Evolutionary conservation across 2,113 vertebrate species (phyloP), one percentile per base, ranked within the genome.

Genomic region (Lagopus leucura): DNA sequence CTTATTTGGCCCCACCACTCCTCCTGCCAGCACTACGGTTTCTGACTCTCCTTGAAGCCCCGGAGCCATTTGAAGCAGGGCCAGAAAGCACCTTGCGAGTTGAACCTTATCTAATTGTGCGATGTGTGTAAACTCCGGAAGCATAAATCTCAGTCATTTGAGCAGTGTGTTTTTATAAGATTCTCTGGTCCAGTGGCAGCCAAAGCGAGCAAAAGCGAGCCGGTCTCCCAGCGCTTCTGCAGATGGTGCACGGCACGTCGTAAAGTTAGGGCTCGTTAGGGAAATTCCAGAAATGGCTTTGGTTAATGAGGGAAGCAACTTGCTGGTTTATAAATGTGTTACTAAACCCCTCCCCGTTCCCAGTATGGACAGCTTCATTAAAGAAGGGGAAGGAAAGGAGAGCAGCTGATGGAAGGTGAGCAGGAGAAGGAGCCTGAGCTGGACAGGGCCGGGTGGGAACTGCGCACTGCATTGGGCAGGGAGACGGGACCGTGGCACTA

Each of bases 11-110:
- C 93, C 15, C 1, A 5, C 48, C 19, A 42, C 85, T 94, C 90
- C 96, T 89, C 72, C 93, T 89, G 75, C 88, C 79, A 70, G 66
- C 93, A 77, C 95, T 75, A 36, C 2, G 75, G 42, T 92, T 96
- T 96, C 80, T 45, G 82, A 69, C 94, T 97, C 97, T 92, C 89
- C 94, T 92, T 13, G 42, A 96, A 97, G 91, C 77, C 92, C 86
- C 45, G 60, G 63, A 96, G 91, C 88, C 16, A 25, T 95, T 87
- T 94, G 93, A 95, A 92, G 77, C 69, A 2, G 47, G 92, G 94
- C 96, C 95, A 95, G 92, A 96, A 95, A 94, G 96, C 96, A 97
- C 97, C 97, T 98, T 98, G 96, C 94, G 97, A 95, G 91, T 83
- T 73, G 76, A 98, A 95, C 96, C 94, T 93, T 98, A 96, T 96